Evolutionary conservation across 2,797 vertebrate species (phyloP).

Genomic region (Lagodon rhomboides): DNA sequence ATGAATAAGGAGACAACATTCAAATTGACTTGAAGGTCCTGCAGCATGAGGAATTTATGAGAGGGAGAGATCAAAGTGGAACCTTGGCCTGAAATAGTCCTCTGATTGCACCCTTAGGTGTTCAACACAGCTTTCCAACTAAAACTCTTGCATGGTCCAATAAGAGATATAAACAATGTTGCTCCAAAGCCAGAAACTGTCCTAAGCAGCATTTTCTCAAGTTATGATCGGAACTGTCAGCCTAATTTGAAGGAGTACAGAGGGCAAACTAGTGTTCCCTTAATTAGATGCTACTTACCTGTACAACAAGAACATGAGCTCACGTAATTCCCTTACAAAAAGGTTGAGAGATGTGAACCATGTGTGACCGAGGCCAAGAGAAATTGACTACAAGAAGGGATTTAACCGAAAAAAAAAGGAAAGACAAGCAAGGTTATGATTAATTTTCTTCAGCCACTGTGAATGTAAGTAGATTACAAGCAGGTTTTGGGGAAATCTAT

Average conservation of each 20-base stretch:
- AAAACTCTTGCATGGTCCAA: constrained; percentile 24
- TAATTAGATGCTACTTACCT: constrained; percentile 30
- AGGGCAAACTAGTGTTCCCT: constrained; percentile 19
- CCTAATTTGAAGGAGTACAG: constrained; percentile 12
- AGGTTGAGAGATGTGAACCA: constrained; percentile 17
- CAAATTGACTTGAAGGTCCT: constrained; percentile 15
- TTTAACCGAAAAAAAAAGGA: constrained; percentile 1
- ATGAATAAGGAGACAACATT: constrained; percentile 34
- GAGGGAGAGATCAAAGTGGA: constrained; percentile 22
- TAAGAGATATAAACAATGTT: constrained; percentile 10
- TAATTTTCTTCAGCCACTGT: constrained; percentile 39
- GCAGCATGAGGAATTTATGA: constrained; percentile 13
- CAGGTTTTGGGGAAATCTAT: constrained; percentile 50
- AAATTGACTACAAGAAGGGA: neutral
- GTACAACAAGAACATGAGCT: constrained; percentile 20
- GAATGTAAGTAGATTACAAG: constrained; percentile 61
- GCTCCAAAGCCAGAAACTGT: constrained; percentile 29
- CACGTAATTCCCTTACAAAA: constrained; percentile 17
- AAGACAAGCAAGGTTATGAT: constrained; percentile 15
- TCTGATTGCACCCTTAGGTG: constrained; percentile 14
- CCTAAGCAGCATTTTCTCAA: constrained; percentile 22
- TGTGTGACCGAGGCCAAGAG: constrained; percentile 22
- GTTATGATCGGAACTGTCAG: constrained; percentile 22
- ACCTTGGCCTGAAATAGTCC: constrained; percentile 9
- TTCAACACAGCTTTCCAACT: constrained; percentile 16